A percentile compares a stretch with the other conserved stretches of the same genome.
Conservation (phyloP, 2,113 vertebrate genomes). For the Meles meles region DNA sequence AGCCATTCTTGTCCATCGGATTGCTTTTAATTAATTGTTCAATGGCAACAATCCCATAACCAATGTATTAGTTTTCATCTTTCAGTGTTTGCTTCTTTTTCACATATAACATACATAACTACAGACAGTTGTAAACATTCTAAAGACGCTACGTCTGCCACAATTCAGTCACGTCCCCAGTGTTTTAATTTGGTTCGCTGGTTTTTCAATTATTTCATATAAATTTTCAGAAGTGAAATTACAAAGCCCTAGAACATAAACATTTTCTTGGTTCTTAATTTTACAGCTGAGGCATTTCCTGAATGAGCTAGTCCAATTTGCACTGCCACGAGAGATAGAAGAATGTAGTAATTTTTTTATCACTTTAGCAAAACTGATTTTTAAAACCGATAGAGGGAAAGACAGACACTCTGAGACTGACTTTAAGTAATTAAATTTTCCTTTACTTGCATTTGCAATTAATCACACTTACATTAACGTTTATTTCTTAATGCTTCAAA, state of each 20-base stretch:
- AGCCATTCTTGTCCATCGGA: neutral
- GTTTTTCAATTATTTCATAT: constrained; percentile 43
- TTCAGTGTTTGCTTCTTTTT: neutral
- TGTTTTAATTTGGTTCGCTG: neutral
- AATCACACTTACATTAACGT: neutral
- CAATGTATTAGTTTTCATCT: neutral
- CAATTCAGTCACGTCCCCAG: neutral
- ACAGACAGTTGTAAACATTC: neutral
- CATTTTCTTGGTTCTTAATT: neutral
- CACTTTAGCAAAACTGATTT: neutral
- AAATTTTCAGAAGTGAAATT: constrained; percentile 5
- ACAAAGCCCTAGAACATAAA: neutral
- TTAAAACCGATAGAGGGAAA: neutral
- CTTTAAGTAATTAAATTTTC: neutral
- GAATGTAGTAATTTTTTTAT: neutral
- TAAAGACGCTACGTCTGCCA: neutral
- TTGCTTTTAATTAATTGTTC: constrained; percentile 10
- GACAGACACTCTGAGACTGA: neutral
- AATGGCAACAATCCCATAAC: neutral
- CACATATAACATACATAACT: neutral
- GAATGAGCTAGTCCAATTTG: neutral
- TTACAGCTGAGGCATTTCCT: neutral
- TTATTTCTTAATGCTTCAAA: constrained; percentile 32
- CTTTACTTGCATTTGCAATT: neutral
- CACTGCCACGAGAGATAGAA: neutral